Evolutionary conservation across 2,113 vertebrate genomes (phyloP).

Genomic region (Ctenomys sociabilis): DNA sequence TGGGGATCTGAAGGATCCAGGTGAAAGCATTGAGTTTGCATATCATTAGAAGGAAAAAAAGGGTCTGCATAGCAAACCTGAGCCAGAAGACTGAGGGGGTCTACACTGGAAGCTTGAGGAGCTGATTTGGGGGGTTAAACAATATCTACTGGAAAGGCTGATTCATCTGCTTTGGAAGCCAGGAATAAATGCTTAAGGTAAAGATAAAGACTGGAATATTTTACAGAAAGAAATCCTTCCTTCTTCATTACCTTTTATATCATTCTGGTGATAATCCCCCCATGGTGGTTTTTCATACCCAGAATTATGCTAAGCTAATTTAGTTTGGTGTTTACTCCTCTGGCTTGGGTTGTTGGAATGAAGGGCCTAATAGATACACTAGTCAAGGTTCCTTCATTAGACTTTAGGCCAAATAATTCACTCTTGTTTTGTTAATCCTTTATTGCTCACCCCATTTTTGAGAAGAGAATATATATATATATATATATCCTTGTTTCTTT

Average conservation of each 20-base stretch:
- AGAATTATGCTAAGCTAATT: not conserved
- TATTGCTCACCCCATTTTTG: not conserved
- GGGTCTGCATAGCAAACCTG: not conserved
- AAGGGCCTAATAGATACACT: not conserved
- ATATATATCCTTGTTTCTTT: too few relatives aligned
- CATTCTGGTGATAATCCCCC: not conserved
- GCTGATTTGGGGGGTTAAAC: not conserved
- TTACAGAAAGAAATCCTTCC: not conserved
- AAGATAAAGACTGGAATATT: not conserved
- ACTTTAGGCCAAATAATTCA: not conserved
- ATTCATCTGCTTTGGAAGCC: not conserved
- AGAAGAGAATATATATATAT: not conserved
- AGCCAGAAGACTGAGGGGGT: not conserved
- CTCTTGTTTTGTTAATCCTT: not conserved
- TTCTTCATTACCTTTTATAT: not conserved
- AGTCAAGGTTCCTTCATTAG: not conserved
- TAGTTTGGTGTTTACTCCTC: not conserved
- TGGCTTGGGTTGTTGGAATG: not conserved
- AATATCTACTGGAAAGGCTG: not conserved
- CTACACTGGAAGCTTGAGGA: not conserved
- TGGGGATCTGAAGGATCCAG: not conserved
- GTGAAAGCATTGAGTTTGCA: not conserved
- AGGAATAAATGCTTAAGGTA: not conserved
- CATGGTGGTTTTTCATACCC: not conserved
- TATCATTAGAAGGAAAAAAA: not conserved